These are phyloP conservation scores for Heliconius eleuchia DNA, from an alignment of 1,140 invertebrate genomes.

Conservation along the genomic window DNA sequence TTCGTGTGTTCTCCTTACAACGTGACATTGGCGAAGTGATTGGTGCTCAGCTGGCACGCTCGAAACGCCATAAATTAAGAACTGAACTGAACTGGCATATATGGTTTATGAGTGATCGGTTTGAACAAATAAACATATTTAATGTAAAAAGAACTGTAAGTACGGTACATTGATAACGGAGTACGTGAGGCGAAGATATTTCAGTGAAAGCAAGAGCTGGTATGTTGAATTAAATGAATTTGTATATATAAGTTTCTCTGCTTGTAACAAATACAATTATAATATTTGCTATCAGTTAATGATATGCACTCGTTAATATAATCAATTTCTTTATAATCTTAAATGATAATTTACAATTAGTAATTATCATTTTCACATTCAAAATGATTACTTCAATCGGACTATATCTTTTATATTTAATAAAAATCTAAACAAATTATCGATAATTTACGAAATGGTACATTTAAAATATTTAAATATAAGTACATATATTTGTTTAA, in stretches of 20 bases:
- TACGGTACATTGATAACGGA: slow-evolving; percentile 45
- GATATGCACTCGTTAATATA: not conserved
- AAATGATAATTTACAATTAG: not conserved
- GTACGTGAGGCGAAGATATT: slow-evolving; percentile 36
- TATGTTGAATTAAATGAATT: slow-evolving; percentile 32
- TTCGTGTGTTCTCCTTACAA: too few species aligned
- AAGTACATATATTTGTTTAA: not conserved
- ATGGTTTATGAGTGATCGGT: not conserved
- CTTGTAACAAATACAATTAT: not conserved
- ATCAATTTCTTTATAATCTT: not conserved
- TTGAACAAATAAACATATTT: not conserved
- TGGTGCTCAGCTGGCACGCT: too few species aligned
- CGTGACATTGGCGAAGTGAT: too few species aligned
- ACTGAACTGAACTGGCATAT: not conserved
- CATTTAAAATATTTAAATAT: too few species aligned
- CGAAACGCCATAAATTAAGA: too few species aligned
- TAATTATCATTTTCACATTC: too few species aligned
- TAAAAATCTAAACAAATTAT: too few species aligned
- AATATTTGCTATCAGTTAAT: not conserved
- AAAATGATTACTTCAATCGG: too few species aligned
- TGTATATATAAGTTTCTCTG: not conserved
- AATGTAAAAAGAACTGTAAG: slow-evolving; percentile 7
- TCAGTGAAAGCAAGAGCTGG: slow-evolving; percentile 44
- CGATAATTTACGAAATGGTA: too few species aligned
- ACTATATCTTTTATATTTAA: too few species aligned